Evolutionary conservation across 2,113 vertebrate genomes (phyloP), one percentile per base, ranked within the genome.

Genomic region (Peromyscus maniculatus): DNA sequence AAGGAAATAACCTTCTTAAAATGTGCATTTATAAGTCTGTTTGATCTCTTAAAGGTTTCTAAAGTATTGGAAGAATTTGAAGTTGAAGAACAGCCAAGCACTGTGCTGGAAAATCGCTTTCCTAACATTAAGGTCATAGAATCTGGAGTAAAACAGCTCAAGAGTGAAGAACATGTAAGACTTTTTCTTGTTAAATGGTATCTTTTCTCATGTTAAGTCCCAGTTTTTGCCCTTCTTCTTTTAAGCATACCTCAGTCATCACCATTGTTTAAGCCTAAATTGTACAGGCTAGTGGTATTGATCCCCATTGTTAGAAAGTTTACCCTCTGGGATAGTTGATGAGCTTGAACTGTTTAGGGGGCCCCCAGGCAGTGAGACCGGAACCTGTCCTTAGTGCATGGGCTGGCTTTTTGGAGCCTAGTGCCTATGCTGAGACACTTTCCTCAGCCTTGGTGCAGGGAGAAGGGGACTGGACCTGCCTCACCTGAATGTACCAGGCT

Each of bases 1-100:
- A 91, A 77, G n/a, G 52, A 75, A 66, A 55, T 87, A 66, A 66
- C 9, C 3, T 66, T 62, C 62, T 82, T 43, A 62, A 90, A 83
- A 46, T 46, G 33, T 33, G 24, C 1, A 87, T 92, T 94, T 87
- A 62, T 43, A 64, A 64, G 77, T 28, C 52, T 95, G 49, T 87
- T 82, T 87, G n/a, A 57, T 95, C 43, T 95, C 69, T 19, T 94
- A 52, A 96, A 99, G 99, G 99, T 99, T 62, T 99, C 99, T 31
- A 99, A 98, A 98, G 98, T 98, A 1, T 97, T 99, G 88, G 99
- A 99, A 97, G 99, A 99, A 94, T 99, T 99, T 98, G 99, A 99
- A 91, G 99, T 99, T 7, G 99, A 99, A 98, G 99, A 99, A 97
- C 98, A 98, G 77, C 98, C 99, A 33, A 98, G 98, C 97, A 98